Evolutionary conservation across 2,797 vertebrate species (phyloP).

Genomic region (Amblyopsis hoosieri): DNA sequence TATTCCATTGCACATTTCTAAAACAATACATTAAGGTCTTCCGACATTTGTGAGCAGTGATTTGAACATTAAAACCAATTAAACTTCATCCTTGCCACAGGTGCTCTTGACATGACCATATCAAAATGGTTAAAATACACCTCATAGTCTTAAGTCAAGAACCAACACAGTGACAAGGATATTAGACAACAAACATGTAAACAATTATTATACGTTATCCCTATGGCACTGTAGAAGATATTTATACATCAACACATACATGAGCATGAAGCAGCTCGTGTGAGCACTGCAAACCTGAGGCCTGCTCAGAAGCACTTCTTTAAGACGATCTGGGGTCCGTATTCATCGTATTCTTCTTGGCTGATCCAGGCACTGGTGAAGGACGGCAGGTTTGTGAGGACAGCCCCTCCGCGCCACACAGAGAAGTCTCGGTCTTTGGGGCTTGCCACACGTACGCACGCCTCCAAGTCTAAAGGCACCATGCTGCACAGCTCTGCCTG

Average conservation of each 20-base stretch:
- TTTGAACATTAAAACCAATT: constrained; percentile 1
- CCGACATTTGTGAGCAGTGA: not conserved
- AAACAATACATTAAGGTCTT: not conserved
- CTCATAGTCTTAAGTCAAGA: not conserved
- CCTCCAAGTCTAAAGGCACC: constrained; percentile 38
- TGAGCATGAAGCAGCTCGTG: constrained; percentile 25
- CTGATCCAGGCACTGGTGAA: constrained; percentile 74
- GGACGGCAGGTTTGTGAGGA: constrained; percentile 63
- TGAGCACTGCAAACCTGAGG: not conserved
- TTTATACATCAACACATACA: constrained; percentile 13
- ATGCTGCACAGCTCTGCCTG: constrained; percentile 64
- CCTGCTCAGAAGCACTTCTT: constrained; percentile 79
- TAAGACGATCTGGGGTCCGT: constrained; percentile 75
- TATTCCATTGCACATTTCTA: not conserved
- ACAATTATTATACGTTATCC: not conserved
- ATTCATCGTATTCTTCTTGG: constrained; percentile 75
- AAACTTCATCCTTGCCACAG: not conserved
- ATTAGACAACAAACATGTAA: constrained; percentile 2
- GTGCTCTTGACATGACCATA: not conserved
- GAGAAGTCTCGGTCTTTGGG: constrained; percentile 71
- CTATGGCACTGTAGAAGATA: constrained; percentile 19
- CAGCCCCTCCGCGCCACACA: constrained; percentile 77
- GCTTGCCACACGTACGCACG: constrained; percentile 59
- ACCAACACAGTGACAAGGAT: not conserved
- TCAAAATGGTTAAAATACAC: not conserved